Conservation (phyloP, 2,797 vertebrate genomes). For the Oreonectes daqikongensis region DNA sequence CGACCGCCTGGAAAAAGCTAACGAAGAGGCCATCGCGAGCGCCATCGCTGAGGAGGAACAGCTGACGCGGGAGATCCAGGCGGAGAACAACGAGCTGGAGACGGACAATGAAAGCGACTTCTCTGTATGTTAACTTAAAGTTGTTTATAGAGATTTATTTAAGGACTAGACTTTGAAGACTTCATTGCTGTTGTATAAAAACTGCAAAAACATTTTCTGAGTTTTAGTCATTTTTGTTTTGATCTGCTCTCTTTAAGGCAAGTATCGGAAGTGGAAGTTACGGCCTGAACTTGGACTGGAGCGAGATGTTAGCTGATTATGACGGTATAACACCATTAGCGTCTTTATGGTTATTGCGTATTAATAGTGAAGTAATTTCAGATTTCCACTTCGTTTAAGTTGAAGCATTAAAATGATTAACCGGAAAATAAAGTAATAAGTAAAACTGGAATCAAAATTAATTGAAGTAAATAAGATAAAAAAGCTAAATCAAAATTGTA, state of each 20-base stretch:
- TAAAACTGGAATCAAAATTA: too few species aligned
- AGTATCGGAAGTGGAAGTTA: constrained; percentile 84
- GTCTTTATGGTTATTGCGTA: background rate
- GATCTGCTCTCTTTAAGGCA: constrained; percentile 72
- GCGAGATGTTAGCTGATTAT: constrained; percentile 94
- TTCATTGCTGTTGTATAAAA: too few species aligned
- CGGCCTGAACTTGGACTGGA: constrained; percentile 92
- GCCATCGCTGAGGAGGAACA: constrained; percentile 98
- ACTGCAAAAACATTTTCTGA: too few species aligned
- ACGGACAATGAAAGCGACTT: constrained; percentile 95
- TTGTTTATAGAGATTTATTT: background rate
- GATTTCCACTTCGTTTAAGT: too few species aligned
- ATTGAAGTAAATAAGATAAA: too few species aligned
- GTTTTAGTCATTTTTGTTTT: background rate
- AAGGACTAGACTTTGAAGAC: background rate
- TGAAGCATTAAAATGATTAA: too few species aligned
- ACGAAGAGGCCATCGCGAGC: constrained; percentile 98
- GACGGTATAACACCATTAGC: constrained; percentile 80
- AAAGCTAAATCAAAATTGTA: too few species aligned
- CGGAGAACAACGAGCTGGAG: constrained; percentile 93
- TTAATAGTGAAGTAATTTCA: too few species aligned
- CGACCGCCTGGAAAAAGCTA: constrained; percentile 94
- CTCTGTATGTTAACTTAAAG: constrained; percentile 75
- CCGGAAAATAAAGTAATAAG: too few species aligned
- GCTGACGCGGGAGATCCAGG: constrained; percentile 94